Conservation (phyloP, 2,113 vertebrate genomes). For the Ammospiza nelsoni region DNA sequence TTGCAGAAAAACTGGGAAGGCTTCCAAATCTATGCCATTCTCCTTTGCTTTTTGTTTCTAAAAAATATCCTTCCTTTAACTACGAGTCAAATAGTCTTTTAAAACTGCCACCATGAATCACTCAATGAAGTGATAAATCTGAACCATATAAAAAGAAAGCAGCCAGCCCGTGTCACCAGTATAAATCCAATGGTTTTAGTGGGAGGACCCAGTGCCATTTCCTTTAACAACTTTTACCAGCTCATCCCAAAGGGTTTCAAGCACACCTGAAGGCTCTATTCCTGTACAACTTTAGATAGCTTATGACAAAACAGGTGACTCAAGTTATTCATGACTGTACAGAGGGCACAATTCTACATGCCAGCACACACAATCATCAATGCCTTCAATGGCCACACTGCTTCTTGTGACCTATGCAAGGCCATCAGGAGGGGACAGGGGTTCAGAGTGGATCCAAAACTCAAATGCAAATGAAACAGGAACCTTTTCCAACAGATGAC, state of each 20-base stretch:
- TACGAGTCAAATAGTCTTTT: conserved; percentile 11
- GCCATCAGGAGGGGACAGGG: neutral
- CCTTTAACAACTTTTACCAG: neutral
- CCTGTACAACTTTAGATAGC: neutral
- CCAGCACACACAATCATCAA: neutral
- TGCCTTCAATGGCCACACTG: neutral
- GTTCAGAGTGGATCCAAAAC: neutral
- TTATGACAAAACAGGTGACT: neutral
- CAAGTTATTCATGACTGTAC: neutral
- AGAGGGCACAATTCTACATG: neutral
- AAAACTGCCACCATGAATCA: conserved; percentile 20
- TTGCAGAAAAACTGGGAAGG: neutral
- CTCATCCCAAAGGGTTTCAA: neutral
- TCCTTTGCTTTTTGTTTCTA: neutral
- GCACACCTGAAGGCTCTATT: neutral
- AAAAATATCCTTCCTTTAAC: conserved; percentile 17
- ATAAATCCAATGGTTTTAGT: neutral
- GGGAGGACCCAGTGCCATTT: neutral
- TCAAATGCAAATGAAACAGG: neutral
- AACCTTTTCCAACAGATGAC: neutral
- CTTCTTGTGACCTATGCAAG: neutral
- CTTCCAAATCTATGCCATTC: neutral
- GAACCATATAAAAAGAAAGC: neutral
- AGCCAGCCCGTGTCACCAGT: neutral
- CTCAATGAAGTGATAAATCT: conserved; percentile 33